Evolutionary conservation across 1,140 invertebrate genomes (phyloP).

Genomic region (Homalodisca vitripennis): DNA sequence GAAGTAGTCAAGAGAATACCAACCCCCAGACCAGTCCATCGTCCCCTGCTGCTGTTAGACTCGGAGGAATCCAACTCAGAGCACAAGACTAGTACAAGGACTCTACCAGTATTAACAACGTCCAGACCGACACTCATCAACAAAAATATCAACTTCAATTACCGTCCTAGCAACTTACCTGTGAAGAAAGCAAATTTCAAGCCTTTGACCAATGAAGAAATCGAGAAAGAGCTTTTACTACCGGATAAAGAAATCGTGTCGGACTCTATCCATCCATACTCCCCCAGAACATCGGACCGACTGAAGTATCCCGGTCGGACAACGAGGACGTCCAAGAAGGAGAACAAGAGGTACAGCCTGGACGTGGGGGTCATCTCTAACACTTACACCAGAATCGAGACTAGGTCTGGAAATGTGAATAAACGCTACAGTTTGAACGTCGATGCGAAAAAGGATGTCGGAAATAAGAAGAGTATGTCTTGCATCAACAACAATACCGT

Average conservation of each 20-base stretch:
- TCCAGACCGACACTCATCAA: neutral
- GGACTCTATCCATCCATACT: neutral
- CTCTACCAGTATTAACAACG: neutral
- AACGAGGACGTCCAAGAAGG: neutral
- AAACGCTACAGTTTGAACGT: conserved; percentile 4
- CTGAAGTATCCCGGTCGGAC: neutral
- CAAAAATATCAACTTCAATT: neutral
- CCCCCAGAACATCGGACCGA: neutral
- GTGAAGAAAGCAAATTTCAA: neutral
- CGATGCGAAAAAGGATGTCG: neutral
- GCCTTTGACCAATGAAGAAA: conserved; percentile 6
- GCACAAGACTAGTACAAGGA: neutral
- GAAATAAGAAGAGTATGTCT: neutral
- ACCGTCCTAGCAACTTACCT: neutral
- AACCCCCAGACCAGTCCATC: conserved; percentile 2
- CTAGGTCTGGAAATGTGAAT: neutral
- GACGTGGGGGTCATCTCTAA: neutral
- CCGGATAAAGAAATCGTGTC: neutral
- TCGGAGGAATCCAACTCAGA: neutral
- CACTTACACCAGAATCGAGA: conserved; percentile 4
- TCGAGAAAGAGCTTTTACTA: neutral
- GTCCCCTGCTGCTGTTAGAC: neutral
- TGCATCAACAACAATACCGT: conserved; percentile 6
- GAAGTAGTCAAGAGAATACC: neutral
- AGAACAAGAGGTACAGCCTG: conserved; percentile 11